These are phyloP conservation scores for Anarhynchus alexandrinus DNA, from an alignment of 2,113 vertebrate genomes.

Conservation along the genomic window DNA sequence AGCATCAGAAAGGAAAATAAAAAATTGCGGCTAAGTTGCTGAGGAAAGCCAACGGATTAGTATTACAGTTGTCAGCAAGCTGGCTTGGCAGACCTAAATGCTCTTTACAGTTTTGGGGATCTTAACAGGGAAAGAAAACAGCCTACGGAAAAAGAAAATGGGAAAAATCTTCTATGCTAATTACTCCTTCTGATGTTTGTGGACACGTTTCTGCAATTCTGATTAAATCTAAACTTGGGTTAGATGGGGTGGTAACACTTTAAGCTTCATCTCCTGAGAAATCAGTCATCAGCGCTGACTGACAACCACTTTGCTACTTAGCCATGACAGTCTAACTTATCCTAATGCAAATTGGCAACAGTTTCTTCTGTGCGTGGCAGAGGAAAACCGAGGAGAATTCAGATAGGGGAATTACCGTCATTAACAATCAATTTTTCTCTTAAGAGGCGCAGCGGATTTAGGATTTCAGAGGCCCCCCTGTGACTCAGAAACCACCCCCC, in stretches of 20 bases:
- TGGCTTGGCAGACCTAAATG: not conserved
- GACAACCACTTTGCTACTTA: conserved; percentile 39
- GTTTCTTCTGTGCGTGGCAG: not conserved
- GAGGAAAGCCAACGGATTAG: not conserved
- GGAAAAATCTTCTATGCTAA: not conserved
- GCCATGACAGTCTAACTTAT: conserved; percentile 32
- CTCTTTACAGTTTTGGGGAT: not conserved
- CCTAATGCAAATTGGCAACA: conserved; percentile 49
- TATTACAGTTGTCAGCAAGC: not conserved
- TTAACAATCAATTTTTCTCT: conserved; percentile 47
- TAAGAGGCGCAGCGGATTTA: not conserved
- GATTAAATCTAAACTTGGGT: conserved; percentile 14
- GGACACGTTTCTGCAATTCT: not conserved
- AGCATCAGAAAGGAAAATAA: not conserved
- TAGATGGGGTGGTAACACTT: not conserved
- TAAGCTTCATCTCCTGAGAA: conserved; percentile 25
- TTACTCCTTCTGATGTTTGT: conserved; percentile 20
- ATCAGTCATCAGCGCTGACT: not conserved
- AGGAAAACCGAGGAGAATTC: conserved; percentile 30
- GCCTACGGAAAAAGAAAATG: not conserved
- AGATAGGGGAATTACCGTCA: conserved; percentile 35
- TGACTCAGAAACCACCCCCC: not conserved
- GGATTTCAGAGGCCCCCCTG: not conserved
- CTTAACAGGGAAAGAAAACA: not conserved
- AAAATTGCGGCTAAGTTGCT: not conserved